phyloP scores from a whole-genome alignment of 2,888 invertebrate genomes.

The Plagiodera versicolora region DNA sequence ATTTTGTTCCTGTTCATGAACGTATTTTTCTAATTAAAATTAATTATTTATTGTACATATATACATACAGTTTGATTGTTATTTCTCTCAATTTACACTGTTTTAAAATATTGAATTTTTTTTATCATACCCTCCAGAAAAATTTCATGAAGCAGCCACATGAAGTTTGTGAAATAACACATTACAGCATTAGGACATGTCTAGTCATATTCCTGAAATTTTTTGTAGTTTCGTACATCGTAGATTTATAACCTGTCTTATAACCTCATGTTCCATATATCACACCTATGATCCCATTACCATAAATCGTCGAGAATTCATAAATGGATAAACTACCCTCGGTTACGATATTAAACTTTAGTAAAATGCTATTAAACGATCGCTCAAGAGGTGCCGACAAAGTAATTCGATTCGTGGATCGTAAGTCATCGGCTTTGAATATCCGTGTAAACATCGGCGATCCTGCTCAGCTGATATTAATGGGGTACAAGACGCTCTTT shows the following conservation, averaged over 20 bases:
- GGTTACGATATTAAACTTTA: slow-evolving; percentile 10
- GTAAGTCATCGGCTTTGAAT: slow-evolving; percentile 18
- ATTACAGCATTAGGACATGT: too few species aligned
- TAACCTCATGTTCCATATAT: slow-evolving; percentile 4
- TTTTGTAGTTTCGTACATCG: neutral
- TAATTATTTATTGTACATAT: too few species aligned
- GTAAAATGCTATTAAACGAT: slow-evolving; percentile 5
- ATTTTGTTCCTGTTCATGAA: too few species aligned
- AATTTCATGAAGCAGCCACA: too few species aligned
- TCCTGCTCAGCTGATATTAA: neutral
- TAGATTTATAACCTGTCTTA: slow-evolving; percentile 13
- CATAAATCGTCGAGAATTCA: slow-evolving; percentile 13
- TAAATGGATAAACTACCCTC: slow-evolving; percentile 14
- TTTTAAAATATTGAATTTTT: too few species aligned
- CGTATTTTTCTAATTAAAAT: too few species aligned
- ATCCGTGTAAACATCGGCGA: slow-evolving; percentile 22
- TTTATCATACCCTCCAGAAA: too few species aligned
- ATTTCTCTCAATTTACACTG: too few species aligned
- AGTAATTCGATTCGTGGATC: slow-evolving; percentile 11
- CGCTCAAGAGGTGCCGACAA: slow-evolving; percentile 19
- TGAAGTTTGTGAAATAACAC: too few species aligned
- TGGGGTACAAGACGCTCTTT: neutral
- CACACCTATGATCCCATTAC: slow-evolving; percentile 17
- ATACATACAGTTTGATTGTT: too few species aligned
- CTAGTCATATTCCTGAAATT: too few species aligned